Conservation (phyloP, 2,797 vertebrate species). For the Tapera naevia region DNA sequence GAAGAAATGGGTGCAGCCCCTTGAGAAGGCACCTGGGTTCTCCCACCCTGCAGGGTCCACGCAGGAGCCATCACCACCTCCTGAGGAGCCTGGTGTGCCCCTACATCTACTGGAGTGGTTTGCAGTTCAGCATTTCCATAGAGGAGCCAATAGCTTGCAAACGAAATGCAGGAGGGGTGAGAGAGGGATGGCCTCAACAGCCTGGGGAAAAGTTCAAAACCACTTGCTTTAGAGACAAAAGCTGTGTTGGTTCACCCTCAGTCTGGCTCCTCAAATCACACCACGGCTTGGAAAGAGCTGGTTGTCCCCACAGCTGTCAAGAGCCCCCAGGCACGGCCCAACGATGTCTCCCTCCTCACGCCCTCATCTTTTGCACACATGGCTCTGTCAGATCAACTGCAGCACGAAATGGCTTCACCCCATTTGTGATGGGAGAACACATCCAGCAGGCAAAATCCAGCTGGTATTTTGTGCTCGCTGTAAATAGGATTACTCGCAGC, state of each 20-base stretch:
- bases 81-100: fast-evolving
- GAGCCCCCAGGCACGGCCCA: background rate
- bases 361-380: fast-evolving
- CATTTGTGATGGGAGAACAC: background rate
- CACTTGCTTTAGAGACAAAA: background rate
- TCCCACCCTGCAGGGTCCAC: background rate
- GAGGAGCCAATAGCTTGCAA: background rate
- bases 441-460: background rate
- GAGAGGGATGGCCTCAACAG: background rate
- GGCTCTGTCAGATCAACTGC: background rate
- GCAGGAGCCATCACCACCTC: background rate
- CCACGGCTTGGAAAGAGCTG: background rate
- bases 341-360: fast-evolving
- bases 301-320: background rate
- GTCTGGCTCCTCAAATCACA: background rate
- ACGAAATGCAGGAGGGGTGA: fast-evolving
- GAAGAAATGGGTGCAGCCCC: background rate
- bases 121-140: background rate
- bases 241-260: fast-evolving
- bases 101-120: fast-evolving
- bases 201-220: background rate
- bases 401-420: background rate
- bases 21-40: too few relatives aligned
- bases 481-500: conserved; percentile 44
- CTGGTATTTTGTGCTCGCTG: background rate